Evolutionary conservation across 2,888 invertebrate genomes (phyloP).

Genomic region (Hermaeophaga mercurialis): DNA sequence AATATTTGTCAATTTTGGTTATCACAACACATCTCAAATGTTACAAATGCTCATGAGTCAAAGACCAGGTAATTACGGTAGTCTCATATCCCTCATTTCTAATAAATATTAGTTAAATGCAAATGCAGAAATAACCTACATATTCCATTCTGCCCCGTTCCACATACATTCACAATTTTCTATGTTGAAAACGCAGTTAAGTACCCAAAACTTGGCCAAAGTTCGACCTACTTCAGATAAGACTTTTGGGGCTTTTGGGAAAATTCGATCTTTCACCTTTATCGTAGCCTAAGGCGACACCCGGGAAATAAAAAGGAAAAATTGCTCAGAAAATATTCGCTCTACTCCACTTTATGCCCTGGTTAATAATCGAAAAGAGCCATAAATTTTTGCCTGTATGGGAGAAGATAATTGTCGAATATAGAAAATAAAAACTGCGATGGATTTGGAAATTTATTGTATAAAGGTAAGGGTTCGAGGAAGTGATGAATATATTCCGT

Average conservation of each 20-base stretch:
- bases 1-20: no score
- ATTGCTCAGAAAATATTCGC: conserved; percentile 43
- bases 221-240: conserved; percentile 39
- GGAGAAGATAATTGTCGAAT: conserved; percentile 33
- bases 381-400: conserved; percentile 32
- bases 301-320: conserved; percentile 45
- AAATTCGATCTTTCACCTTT: conserved; percentile 42
- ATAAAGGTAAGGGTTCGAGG: neutral
- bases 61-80: no score
- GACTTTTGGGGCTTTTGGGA: conserved; percentile 33
- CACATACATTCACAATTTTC: conserved; percentile 14
- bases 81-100: no score
- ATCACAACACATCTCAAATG: no score
- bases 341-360: conserved; percentile 36
- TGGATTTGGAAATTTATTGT: conserved; percentile 12
- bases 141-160: neutral
- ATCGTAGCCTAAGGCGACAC: conserved; percentile 42
- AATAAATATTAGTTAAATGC: no score
- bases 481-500: conserved; percentile 1
- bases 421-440: conserved; percentile 27
- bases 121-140: no score
- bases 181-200: conserved; percentile 28
- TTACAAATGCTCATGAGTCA: no score
- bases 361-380: conserved; percentile 35
- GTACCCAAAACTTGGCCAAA: conserved; percentile 30